Evolutionary conservation across 2,797 vertebrate genomes (phyloP).

Genomic region (Pelobates cultripes): DNA sequence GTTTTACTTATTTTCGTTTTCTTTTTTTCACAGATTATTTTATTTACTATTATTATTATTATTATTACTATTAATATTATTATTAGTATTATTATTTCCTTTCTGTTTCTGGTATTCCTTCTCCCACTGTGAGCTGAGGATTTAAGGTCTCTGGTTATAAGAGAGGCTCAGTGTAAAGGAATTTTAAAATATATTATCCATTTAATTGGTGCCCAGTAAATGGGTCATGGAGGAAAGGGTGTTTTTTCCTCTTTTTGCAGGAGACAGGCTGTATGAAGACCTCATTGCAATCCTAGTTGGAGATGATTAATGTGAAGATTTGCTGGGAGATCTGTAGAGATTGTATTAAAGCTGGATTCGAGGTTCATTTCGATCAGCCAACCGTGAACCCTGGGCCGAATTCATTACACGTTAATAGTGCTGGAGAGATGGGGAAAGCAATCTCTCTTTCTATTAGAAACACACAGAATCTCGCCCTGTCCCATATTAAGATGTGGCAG

Average conservation of each 20-base stretch:
- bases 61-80: too few species aligned
- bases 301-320: conserved; percentile 95
- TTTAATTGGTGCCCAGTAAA: conserved; percentile 76
- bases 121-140: too few species aligned
- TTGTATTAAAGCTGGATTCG: conserved; percentile 88
- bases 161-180: conserved; percentile 76
- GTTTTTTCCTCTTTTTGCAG: conserved; percentile 61
- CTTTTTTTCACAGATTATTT: too few species aligned
- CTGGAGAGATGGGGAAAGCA: conserved; percentile 88
- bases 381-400: conserved; percentile 92
- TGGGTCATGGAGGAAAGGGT: conserved; percentile 54
- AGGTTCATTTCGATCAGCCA: conserved; percentile 92
- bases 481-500: conserved; percentile 92
- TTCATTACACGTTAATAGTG: conserved; percentile 92
- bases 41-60: too few species aligned
- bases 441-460: conserved; percentile 94
- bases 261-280: conserved; percentile 85
- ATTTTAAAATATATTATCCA: conserved; percentile 78
- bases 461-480: conserved; percentile 88
- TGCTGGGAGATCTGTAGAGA: conserved; percentile 87
- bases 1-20: too few species aligned
- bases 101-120: too few species aligned
- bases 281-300: conserved; percentile 75
- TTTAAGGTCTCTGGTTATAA: conserved; percentile 56
- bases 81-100: too few species aligned